These are phyloP conservation scores for Haemorhous mexicanus DNA, from an alignment of 2,113 vertebrate genomes.

Conservation along the genomic window DNA sequence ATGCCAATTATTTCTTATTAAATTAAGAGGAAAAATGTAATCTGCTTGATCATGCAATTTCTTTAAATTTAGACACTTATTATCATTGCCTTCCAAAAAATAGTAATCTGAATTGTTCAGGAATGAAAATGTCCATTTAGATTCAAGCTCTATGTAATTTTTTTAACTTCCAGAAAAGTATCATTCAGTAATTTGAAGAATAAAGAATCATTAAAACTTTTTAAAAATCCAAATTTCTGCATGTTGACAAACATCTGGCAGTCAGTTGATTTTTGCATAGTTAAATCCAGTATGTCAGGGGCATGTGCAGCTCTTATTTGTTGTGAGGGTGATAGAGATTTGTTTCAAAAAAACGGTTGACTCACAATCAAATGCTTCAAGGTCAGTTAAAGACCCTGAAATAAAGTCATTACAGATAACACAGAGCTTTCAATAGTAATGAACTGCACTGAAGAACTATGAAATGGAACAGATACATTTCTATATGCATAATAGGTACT, in stretches of 20 bases:
- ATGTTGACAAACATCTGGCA: neutral
- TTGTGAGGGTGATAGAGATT: neutral
- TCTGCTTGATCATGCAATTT: neutral
- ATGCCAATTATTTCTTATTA: neutral
- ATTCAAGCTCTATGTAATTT: neutral
- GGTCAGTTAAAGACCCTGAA: neutral
- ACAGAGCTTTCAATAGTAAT: neutral
- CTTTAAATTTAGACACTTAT: neutral
- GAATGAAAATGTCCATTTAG: neutral
- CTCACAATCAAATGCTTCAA: neutral
- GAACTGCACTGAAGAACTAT: neutral
- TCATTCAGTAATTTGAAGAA: neutral
- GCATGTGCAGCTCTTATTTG: neutral
- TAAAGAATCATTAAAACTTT: neutral
- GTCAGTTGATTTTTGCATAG: neutral
- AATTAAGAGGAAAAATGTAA: neutral
- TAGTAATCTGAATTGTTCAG: neutral
- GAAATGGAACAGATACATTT: neutral
- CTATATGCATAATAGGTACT: neutral
- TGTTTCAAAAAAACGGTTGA: neutral
- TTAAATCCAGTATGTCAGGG: neutral
- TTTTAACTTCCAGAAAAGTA: neutral
- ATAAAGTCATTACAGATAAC: neutral
- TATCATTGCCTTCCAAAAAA: neutral
- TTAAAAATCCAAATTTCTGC: neutral